Conservation (phyloP, 2,888 invertebrate species). For the Nemotelus pantherinus region DNA sequence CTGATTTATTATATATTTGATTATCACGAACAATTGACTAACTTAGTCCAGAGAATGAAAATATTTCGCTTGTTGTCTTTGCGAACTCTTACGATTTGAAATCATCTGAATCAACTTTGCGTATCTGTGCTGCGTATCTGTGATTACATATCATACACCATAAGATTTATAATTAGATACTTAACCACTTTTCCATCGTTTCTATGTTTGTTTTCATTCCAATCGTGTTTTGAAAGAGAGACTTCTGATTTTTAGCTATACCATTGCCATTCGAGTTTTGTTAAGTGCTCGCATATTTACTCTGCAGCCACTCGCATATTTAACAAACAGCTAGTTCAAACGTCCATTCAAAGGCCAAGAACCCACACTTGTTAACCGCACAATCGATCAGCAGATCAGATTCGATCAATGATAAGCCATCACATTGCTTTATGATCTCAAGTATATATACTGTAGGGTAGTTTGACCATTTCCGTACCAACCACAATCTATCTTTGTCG, state of each 20-base stretch:
- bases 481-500: conserved; percentile 6
- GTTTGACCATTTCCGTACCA: conserved; percentile 30
- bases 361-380: conserved; percentile 16
- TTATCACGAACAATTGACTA: no score
- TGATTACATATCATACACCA: conserved; percentile 32
- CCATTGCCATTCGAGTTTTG: conserved; percentile 1
- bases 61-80: no score
- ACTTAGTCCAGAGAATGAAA: no score
- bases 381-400: conserved; percentile 23
- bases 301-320: not conserved
- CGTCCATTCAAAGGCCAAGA: conserved; percentile 38
- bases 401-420: not conserved
- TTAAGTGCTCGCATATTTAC: conserved; percentile 22
- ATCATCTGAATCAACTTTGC: not conserved
- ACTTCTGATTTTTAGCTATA: not conserved
- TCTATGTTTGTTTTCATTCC: conserved; percentile 42
- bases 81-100: no score
- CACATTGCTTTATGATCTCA: not conserved
- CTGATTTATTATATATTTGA: no score
- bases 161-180: conserved; percentile 40
- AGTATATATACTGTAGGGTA: not conserved
- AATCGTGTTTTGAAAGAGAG: not conserved
- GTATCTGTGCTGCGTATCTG: conserved; percentile 6
- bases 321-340: not conserved
- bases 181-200: conserved; percentile 39